Conservation (phyloP, 2,113 vertebrate species). For the Neopipo cinnamomea region DNA sequence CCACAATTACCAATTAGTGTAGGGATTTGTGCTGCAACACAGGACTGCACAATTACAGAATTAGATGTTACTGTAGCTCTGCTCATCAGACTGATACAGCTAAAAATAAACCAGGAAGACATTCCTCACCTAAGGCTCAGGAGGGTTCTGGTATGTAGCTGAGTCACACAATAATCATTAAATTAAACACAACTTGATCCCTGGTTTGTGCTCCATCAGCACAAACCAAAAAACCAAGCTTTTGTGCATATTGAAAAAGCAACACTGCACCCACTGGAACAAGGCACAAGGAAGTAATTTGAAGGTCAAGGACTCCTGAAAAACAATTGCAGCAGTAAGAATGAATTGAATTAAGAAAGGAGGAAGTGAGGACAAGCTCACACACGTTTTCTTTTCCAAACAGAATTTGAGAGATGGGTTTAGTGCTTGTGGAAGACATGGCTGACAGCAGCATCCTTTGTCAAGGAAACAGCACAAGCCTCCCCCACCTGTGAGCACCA, state of each 20-base stretch:
- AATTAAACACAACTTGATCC: slow-evolving; percentile 19
- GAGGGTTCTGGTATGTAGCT: slow-evolving; percentile 43
- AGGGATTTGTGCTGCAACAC: neutral
- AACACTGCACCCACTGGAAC: neutral
- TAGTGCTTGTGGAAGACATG: neutral
- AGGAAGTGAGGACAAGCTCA: neutral
- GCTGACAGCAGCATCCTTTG: neutral
- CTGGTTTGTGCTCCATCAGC: neutral
- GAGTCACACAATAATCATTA: slow-evolving; percentile 22
- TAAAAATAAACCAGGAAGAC: slow-evolving; percentile 62
- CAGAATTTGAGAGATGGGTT: neutral
- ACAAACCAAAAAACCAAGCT: neutral
- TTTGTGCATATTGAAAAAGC: neutral
- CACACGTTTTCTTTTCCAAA: neutral
- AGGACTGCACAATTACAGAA: neutral
- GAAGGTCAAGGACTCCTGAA: slow-evolving; percentile 6
- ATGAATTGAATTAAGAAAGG: neutral
- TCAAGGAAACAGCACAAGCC: neutral
- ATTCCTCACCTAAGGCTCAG: slow-evolving; percentile 45
- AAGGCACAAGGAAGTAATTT: neutral
- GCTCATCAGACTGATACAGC: neutral
- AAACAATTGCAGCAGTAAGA: neutral
- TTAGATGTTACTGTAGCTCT: neutral
- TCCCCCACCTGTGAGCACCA: neutral
- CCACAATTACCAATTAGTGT: too few species aligned